These are phyloP conservation scores for Listrodromus nycthemerus DNA, from an alignment of 2,888 invertebrate species.

Conservation along the genomic window DNA sequence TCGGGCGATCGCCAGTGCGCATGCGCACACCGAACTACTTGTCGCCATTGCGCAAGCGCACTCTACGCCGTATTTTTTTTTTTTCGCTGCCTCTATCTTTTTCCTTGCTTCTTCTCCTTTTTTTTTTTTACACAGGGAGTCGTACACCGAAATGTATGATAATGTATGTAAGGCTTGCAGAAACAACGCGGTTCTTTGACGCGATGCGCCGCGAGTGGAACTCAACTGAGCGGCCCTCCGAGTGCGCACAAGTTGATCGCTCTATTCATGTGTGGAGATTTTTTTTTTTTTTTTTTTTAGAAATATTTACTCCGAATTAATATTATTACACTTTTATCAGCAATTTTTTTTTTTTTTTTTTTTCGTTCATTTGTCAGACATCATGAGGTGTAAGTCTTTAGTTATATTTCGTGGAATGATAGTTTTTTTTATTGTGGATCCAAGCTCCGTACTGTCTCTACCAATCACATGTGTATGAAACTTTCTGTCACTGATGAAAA, in stretches of 20 bases:
- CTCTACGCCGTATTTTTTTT: constrained; percentile 62
- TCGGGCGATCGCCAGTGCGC: constrained; percentile 76
- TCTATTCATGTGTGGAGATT: no score
- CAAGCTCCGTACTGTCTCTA: not conserved
- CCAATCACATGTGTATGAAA: no score
- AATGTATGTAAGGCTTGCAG: not conserved
- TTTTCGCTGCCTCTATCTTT: constrained; percentile 55
- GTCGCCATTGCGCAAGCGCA: constrained; percentile 78
- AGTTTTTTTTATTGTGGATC: not conserved
- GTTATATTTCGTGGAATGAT: no score
- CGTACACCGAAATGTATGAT: constrained; percentile 30
- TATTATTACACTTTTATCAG: not conserved
- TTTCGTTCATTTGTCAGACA: not conserved
- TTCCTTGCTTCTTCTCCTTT: constrained; percentile 34
- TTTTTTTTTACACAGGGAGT: constrained; percentile 51
- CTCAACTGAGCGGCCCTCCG: no score
- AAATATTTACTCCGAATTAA: no score
- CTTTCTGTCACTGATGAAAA: no score
- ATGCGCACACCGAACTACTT: constrained; percentile 74
- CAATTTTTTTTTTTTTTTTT: not conserved
- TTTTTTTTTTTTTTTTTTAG: no score
- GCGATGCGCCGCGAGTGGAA: not conserved
- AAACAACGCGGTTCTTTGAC: not conserved
- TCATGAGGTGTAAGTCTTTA: not conserved
- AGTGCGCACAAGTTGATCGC: no score